A percentile compares a stretch with the other conserved stretches of the same genome.
Conservation (phyloP, 2,113 vertebrate genomes). For the Phocoena phocoena region DNA sequence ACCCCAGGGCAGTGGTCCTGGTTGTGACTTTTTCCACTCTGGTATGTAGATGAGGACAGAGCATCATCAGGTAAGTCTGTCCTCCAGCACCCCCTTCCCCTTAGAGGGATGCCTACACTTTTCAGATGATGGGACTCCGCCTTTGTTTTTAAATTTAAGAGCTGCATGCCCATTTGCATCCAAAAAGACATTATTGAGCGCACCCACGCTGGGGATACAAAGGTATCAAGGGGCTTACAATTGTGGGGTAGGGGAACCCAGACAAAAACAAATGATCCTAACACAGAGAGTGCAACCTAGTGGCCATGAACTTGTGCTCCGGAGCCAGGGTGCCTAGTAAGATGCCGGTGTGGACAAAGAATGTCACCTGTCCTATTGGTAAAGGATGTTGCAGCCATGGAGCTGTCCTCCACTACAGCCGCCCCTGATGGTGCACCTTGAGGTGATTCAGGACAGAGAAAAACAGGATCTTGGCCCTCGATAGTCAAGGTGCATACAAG, state of each 20-base stretch:
- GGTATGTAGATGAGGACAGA: not conserved
- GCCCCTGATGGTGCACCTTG: too few species aligned
- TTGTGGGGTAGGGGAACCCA: not conserved
- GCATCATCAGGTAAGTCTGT: too few species aligned
- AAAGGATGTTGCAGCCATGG: too few species aligned
- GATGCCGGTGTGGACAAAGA: too few species aligned
- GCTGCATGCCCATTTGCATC: not conserved
- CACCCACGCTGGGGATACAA: not conserved
- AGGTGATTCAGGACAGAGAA: too few species aligned
- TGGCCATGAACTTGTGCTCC: not conserved
- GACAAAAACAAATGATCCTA: not conserved
- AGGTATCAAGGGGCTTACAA: not conserved
- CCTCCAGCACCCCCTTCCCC: not conserved
- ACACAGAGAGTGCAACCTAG: not conserved
- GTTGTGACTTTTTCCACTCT: not conserved
- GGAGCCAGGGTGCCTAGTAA: not conserved
- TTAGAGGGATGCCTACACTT: not conserved
- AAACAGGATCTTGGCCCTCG: too few species aligned
- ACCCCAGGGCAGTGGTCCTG: not conserved
- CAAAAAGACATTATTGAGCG: not conserved
- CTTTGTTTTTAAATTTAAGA: not conserved
- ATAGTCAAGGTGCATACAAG: too few species aligned
- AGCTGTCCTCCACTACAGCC: too few species aligned
- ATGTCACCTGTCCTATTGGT: too few species aligned
- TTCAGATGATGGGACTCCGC: not conserved